phyloP scores from a whole-genome alignment of 2,888 invertebrate species.

The Magallana nippona region DNA sequence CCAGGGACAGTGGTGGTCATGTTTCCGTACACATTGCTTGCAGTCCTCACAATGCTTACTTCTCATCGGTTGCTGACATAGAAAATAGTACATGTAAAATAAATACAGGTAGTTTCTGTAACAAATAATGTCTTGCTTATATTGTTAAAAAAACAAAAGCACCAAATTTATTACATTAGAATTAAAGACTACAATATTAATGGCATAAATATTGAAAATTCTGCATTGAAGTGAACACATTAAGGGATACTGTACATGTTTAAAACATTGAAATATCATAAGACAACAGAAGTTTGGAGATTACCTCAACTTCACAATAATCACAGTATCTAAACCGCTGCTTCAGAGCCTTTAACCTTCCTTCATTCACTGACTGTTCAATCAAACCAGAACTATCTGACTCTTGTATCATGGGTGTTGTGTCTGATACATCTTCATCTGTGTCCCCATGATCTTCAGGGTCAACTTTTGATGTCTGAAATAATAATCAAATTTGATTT shows the following conservation, averaged over 20 bases:
- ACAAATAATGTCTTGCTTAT: too few relatives aligned
- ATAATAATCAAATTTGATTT: too few relatives aligned
- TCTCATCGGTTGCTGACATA: constrained; percentile 77
- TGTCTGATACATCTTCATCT: constrained; percentile 15
- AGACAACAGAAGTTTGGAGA: not conserved
- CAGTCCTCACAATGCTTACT: constrained; percentile 80
- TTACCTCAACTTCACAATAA: constrained; percentile 74
- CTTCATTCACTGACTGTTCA: constrained; percentile 47
- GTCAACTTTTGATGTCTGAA: not conserved
- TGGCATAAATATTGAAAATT: too few relatives aligned
- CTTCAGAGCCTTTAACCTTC: constrained; percentile 44
- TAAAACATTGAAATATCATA: not conserved
- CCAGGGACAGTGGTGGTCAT: constrained; percentile 81
- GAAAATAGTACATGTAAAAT: not conserved
- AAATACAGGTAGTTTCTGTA: not conserved
- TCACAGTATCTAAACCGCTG: constrained; percentile 69
- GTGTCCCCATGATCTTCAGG: not conserved
- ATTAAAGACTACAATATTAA: too few relatives aligned
- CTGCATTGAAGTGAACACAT: too few relatives aligned
- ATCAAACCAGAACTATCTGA: not conserved
- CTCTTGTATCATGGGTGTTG: constrained; percentile 19
- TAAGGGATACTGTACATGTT: not conserved
- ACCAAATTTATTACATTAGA: too few relatives aligned
- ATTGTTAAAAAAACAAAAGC: too few relatives aligned
- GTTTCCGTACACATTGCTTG: constrained; percentile 77